Evolutionary conservation across 2,113 vertebrate genomes (phyloP), one percentile per base, ranked within the genome.

Genomic region (Misgurnus anguillicaudatus): DNA sequence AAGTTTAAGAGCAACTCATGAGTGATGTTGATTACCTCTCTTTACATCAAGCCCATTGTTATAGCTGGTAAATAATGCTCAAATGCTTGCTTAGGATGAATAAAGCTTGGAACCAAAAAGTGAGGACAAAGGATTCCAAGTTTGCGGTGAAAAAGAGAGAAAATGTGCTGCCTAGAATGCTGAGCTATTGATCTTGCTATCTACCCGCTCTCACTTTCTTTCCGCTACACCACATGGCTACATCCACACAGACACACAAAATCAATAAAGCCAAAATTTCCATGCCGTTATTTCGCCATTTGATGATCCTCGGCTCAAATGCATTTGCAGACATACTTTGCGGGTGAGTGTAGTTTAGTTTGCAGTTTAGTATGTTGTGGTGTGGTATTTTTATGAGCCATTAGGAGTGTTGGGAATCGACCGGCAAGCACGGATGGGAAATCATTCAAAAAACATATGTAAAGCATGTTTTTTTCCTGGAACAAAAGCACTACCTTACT

Each of bases 171-270:
- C 21, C 17, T 10, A 57, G 72, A 69, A 77, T 73, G 47, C 47
- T 11, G 38, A 78, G 31, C 41, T 78, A 83, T 85, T 78, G 80
- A 86, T 84, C 75, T 68, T 58, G 67, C 77, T 71, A 70, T 70
- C 55, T 62, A 73, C 70, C 62, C 41, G 57, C 77, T 83, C 73
- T 16, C 19, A n/a, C 66, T 69, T 75, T 62, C 75, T 58, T 64
- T 70, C 60, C 48, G 63, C 47, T 68, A 77, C 51, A 38, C 76
- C 75, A 73, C 80, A 80, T 48, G n/a, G 47, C 51, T n/a, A 71
- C 17, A 71, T 53, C 9, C 36, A 71, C 71, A 82, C 51, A 74
- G n/a, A 24, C 67, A 77, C 21, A 31, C 66, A 58, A 65, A 63
- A 79, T 80, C 74, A 65, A 70, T 78, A 68, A 82, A 76, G 77